A percentile compares a stretch with the other conserved stretches of the same genome.
Conservation (phyloP, 2,113 vertebrate species). For the Atractosteus spatula region DNA sequence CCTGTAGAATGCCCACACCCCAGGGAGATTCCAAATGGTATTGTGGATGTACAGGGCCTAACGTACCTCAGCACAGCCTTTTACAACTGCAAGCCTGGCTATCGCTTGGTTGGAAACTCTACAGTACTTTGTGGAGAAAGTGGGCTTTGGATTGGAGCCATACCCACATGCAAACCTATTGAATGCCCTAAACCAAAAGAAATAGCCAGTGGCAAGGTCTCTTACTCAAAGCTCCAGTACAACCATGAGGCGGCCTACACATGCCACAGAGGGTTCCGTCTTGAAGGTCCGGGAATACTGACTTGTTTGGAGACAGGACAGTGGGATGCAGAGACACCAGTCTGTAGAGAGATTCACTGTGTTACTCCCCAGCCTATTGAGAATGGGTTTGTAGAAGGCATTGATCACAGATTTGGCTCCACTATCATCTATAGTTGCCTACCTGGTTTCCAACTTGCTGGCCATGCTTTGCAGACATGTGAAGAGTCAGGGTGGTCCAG, state of each 20-base stretch:
- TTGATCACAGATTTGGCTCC: constrained; percentile 88
- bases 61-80: constrained; percentile 91
- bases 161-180: constrained; percentile 81
- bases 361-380: constrained; percentile 82
- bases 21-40: constrained; percentile 82
- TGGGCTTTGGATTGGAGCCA: constrained; percentile 90
- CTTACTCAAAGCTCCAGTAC: constrained; percentile 76
- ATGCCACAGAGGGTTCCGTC: constrained; percentile 82
- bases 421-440: constrained; percentile 98
- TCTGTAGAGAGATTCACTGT: constrained; percentile 82
- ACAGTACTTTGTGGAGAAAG: constrained; percentile 88
- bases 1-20: constrained; percentile 93
- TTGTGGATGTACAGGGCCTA: constrained; percentile 93
- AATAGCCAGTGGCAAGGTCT: constrained; percentile 75
- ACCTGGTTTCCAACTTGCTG: constrained; percentile 86
- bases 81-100: constrained; percentile 89
- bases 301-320: constrained; percentile 80
- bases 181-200: constrained; percentile 79
- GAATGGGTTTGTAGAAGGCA: constrained; percentile 93
- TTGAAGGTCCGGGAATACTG: constrained; percentile 75
- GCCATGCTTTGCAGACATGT: constrained; percentile 88
- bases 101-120: constrained; percentile 79
- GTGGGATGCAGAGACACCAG: constrained; percentile 76
- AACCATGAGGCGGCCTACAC: constrained; percentile 78
- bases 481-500: constrained; percentile 90